A percentile compares a stretch with the other conserved stretches of the same genome.
These are phyloP conservation scores for Eupithecia vulgata DNA, from an alignment of 2,888 invertebrate genomes.

Conservation along the genomic window DNA sequence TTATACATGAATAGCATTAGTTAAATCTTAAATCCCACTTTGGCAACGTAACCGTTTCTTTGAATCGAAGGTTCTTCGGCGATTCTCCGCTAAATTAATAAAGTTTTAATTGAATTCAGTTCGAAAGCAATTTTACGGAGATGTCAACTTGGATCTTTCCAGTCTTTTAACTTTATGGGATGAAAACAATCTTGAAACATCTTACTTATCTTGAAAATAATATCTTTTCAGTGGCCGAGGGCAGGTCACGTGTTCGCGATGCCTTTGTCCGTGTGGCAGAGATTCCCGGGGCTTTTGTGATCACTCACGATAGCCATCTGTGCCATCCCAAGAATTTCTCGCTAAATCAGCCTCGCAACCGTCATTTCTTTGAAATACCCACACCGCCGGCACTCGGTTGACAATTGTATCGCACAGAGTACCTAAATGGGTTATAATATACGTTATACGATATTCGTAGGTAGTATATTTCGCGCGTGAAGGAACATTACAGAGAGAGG, in stretches of 20 bases:
- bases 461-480: conserved; percentile 45
- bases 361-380: conserved; percentile 50
- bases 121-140: conserved; percentile 67
- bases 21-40: conserved; percentile 72
- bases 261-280: conserved; percentile 60
- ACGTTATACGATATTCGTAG: conserved; percentile 34
- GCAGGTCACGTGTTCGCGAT: conserved; percentile 55
- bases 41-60: conserved; percentile 71
- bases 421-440: conserved; percentile 26
- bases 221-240: conserved; percentile 34
- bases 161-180: conserved; percentile 40
- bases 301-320: conserved; percentile 62
- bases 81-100: conserved; percentile 79
- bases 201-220: conserved; percentile 35
- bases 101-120: conserved; percentile 82
- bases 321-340: conserved; percentile 57
- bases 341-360: conserved; percentile 56
- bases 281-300: conserved; percentile 57
- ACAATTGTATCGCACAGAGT: conserved; percentile 30
- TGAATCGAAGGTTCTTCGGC: conserved; percentile 69
- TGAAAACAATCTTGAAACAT: conserved; percentile 34
- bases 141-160: conserved; percentile 60
- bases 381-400: conserved; percentile 35
- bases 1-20: conserved; percentile 70
- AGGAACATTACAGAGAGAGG: conserved; percentile 40